Evolutionary conservation across 2,797 vertebrate genomes (phyloP).

Genomic region (Rhinichthys osculus): DNA sequence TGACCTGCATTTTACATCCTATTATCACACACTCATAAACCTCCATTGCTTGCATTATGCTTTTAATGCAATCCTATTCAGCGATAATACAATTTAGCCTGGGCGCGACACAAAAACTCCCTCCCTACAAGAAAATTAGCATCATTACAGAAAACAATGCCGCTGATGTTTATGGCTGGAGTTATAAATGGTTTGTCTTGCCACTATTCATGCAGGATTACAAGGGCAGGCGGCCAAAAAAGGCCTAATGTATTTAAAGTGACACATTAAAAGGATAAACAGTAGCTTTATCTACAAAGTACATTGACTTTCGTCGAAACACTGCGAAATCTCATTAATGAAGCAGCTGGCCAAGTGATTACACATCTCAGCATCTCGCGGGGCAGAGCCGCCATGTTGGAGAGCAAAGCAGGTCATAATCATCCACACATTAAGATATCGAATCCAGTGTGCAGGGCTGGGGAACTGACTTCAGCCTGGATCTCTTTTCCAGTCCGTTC

Average conservation of each 20-base stretch:
- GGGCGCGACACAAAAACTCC: conserved; percentile 30
- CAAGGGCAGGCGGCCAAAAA: conserved; percentile 77
- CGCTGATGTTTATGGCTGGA: conserved; percentile 66
- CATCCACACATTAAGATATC: conserved; percentile 69
- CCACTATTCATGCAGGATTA: conserved; percentile 73
- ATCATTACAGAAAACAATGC: conserved; percentile 65
- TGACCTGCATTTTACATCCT: conserved; percentile 63
- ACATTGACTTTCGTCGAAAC: conserved; percentile 74
- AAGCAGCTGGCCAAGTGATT: conserved; percentile 71
- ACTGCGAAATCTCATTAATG: conserved; percentile 81
- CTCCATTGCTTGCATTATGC: conserved; percentile 39
- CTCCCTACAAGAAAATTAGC: conserved; percentile 61
- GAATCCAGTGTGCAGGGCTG: conserved; percentile 68
- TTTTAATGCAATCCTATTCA: conserved; percentile 57
- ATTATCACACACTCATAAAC: conserved; percentile 56
- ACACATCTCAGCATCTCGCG: conserved; percentile 63
- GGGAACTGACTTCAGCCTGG: not conserved
- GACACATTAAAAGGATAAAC: conserved; percentile 87
- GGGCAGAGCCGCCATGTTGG: conserved; percentile 57
- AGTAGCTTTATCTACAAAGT: conserved; percentile 79
- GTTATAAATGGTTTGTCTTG: conserved; percentile 74
- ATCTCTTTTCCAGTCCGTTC: conserved; percentile 14
- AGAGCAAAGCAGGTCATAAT: conserved; percentile 62
- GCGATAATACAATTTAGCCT: conserved; percentile 56
- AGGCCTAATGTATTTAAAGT: conserved; percentile 84